Percentiles rank a stretch among this genome's conserved stretches.
Conservation (phyloP, 2,797 vertebrate genomes). For the Spheniscus humboldti region DNA sequence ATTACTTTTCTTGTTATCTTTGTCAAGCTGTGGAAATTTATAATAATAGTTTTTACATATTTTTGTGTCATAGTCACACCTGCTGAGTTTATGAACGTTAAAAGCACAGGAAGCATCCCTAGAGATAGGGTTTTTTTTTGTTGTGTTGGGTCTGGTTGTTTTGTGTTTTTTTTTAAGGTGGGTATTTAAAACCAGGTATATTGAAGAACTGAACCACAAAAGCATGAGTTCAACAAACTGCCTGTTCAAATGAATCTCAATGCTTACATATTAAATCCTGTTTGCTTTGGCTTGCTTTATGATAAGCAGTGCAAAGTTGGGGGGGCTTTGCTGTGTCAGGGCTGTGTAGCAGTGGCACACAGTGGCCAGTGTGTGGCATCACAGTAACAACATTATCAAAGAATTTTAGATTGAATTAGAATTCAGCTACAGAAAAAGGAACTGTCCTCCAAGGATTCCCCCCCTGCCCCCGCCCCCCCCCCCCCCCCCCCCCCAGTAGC, state of each 20-base stretch:
- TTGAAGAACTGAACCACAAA: neutral
- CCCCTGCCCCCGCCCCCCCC: too few species aligned
- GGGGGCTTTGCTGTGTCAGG: neutral
- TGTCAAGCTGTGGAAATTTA: neutral
- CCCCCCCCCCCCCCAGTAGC: fast-evolving
- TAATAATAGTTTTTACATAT: neutral
- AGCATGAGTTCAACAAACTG: neutral
- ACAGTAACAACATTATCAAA: neutral
- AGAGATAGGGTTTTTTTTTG: fast-evolving
- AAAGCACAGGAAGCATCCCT: neutral
- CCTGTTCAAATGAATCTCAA: neutral
- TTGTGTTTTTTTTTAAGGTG: neutral
- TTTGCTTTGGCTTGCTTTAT: neutral
- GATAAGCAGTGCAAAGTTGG: neutral
- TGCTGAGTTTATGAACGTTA: neutral
- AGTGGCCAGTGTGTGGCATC: too few species aligned
- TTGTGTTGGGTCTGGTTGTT: neutral
- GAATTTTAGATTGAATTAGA: neutral
- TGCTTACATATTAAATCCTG: neutral
- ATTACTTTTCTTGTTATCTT: neutral
- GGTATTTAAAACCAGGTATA: neutral
- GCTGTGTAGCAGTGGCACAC: neutral
- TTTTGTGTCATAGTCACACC: neutral
- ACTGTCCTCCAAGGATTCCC: neutral
- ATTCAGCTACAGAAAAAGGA: neutral